Conservation (phyloP, 2,113 vertebrate species). For the Trochalopteron elliotii region DNA sequence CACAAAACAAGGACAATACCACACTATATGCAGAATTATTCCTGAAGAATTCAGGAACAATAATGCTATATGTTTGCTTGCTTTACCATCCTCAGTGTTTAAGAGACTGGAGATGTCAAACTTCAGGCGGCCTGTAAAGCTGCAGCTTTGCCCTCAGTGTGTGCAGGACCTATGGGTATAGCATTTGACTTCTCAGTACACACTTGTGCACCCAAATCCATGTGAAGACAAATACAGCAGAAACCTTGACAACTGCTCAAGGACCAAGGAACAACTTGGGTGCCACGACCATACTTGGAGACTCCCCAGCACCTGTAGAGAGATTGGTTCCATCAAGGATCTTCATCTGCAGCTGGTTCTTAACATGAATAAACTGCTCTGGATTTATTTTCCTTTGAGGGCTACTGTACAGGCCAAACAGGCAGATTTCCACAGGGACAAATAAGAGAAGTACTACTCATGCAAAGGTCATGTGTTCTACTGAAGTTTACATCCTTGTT, state of each 20-base stretch:
- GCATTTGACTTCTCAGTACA: background rate
- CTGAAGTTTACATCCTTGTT: background rate
- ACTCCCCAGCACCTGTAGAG: background rate
- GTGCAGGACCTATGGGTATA: background rate
- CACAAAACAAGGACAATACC: background rate
- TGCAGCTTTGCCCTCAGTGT: background rate
- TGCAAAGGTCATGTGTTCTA: background rate
- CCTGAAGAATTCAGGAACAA: background rate
- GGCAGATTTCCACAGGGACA: background rate
- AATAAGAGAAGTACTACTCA: background rate
- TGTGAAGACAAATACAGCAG: background rate
- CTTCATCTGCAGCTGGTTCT: accelerated
- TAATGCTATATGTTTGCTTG: background rate
- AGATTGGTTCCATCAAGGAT: background rate
- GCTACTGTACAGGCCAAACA: background rate
- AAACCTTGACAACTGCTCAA: background rate
- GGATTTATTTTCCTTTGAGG: background rate
- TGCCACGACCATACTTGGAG: background rate
- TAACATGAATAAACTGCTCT: background rate
- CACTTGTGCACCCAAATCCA: accelerated
- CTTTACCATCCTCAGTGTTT: background rate
- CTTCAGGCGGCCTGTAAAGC: background rate
- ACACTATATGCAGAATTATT: background rate
- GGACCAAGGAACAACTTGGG: background rate
- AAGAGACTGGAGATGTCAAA: background rate